Conservation (phyloP, 2,797 vertebrate species). For the Peromyscus melanophrys region DNA sequence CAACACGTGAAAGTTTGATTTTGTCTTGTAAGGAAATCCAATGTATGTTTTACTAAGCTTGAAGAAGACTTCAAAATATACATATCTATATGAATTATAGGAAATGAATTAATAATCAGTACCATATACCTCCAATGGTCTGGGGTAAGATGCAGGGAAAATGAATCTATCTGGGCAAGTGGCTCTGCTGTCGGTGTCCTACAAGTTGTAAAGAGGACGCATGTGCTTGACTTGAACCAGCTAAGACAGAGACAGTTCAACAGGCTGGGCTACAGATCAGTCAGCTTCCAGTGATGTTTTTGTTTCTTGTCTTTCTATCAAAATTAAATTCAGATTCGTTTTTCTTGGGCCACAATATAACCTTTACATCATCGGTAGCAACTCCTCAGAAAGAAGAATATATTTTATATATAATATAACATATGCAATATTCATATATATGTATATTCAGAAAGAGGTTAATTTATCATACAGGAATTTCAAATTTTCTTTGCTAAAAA, state of each 20-base stretch:
- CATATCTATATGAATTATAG: neutral
- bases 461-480: neutral
- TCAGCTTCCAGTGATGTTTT: neutral
- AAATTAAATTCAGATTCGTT: neutral
- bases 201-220: neutral
- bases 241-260: neutral
- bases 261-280: neutral
- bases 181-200: neutral
- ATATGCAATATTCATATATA: neutral
- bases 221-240: neutral
- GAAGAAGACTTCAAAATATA: neutral
- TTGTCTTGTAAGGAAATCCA: neutral
- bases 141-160: too few relatives aligned
- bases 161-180: neutral
- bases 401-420: neutral
- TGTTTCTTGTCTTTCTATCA: neutral
- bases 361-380: neutral
- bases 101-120: conserved; percentile 9
- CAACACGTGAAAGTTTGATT: neutral
- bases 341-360: neutral
- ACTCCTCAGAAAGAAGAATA: neutral
- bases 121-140: neutral
- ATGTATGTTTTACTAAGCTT: neutral
- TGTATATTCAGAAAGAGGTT: neutral
- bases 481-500: neutral